phyloP scores from a whole-genome alignment of 2,888 invertebrate genomes.

The Keiferia lycopersicella region DNA sequence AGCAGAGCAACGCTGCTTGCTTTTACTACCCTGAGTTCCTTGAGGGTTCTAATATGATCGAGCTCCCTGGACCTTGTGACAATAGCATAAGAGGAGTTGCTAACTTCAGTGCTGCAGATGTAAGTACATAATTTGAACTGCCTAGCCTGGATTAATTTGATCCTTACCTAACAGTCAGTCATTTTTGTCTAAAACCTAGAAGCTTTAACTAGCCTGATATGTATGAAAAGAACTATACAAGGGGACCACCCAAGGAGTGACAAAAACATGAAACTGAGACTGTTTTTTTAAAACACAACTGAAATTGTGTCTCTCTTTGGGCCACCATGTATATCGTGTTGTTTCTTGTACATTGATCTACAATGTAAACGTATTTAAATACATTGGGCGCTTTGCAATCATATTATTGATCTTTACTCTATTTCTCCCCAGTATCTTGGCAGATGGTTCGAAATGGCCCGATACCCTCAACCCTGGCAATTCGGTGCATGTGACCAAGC shows the following conservation, averaged over 20 bases:
- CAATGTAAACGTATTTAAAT: background rate
- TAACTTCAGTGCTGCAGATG: conserved; percentile 50
- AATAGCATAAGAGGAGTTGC: conserved; percentile 48
- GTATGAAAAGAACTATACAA: too few species aligned
- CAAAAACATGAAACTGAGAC: too few species aligned
- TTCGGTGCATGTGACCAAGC: conserved; percentile 83
- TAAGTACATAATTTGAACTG: conserved; percentile 42
- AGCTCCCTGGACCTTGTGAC: conserved; percentile 57
- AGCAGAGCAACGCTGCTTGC: conserved; percentile 55
- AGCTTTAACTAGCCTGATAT: too few species aligned
- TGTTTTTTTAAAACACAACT: too few species aligned
- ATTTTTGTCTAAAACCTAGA: too few species aligned
- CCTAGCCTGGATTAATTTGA: too few species aligned
- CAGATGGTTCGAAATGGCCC: conserved; percentile 84
- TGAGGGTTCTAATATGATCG: conserved; percentile 47
- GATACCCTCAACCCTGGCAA: conserved; percentile 83
- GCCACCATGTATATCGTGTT: too few species aligned
- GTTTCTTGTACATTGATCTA: too few species aligned
- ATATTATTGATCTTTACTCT: background rate
- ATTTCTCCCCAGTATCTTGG: conserved; percentile 53
- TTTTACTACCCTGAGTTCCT: conserved; percentile 63
- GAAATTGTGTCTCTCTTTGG: too few species aligned
- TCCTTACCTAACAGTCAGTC: too few species aligned
- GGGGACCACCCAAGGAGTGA: too few species aligned
- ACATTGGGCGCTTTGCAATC: background rate